Conservation (phyloP, 2,888 invertebrate genomes). For the Leptothorax acervorum region DNA sequence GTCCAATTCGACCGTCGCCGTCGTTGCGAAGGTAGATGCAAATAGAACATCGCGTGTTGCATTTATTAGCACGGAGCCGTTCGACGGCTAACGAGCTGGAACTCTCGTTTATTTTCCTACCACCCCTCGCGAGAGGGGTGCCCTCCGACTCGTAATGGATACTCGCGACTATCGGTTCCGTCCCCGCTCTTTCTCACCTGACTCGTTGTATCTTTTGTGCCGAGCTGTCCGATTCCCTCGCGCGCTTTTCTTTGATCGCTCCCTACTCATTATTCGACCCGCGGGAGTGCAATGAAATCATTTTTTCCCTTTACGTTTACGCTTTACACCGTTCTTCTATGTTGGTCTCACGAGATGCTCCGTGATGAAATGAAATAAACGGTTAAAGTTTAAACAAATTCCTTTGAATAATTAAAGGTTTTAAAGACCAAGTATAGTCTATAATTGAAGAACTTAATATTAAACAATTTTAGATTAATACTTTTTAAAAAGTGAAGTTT, state of each 20-base stretch:
- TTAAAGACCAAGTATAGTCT: background rate
- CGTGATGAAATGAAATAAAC: background rate
- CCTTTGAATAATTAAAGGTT: background rate
- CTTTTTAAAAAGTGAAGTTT: background rate
- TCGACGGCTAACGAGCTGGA: slow-evolving; percentile 42
- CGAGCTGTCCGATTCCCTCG: slow-evolving; percentile 25
- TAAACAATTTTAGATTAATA: background rate
- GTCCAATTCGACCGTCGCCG: slow-evolving; percentile 5
- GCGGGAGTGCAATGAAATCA: background rate
- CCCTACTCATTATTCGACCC: slow-evolving; percentile 31
- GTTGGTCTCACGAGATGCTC: background rate
- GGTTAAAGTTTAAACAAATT: slow-evolving; percentile 1
- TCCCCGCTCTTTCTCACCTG: slow-evolving; percentile 20
- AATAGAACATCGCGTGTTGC: slow-evolving; percentile 40
- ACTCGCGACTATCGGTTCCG: slow-evolving; percentile 25
- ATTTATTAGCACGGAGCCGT: slow-evolving; percentile 37
- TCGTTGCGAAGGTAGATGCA: slow-evolving; percentile 19
- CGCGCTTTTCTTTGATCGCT: slow-evolving; percentile 41
- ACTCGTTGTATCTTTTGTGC: slow-evolving; percentile 25
- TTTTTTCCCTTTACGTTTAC: background rate
- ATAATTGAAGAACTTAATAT: background rate
- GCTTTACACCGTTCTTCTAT: background rate
- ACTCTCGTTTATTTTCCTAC: slow-evolving; percentile 30
- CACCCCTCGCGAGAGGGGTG: background rate
- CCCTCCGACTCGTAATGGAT: slow-evolving; percentile 27